Evolutionary conservation across 2,113 vertebrate species (phyloP).

Genomic region (Nothobranchius kuhntae): DNA sequence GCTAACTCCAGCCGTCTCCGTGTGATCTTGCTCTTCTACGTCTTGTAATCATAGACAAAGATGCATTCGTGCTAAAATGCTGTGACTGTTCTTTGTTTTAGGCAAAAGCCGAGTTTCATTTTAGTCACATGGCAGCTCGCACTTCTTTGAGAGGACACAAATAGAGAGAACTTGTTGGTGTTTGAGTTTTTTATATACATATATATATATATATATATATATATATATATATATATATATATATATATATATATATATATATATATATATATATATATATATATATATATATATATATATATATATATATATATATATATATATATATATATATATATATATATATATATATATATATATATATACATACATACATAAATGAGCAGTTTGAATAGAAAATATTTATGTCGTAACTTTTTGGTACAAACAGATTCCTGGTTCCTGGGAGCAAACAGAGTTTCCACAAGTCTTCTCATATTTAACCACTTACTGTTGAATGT

Average conservation of each 20-base stretch:
- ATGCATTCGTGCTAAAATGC: constrained; percentile 19
- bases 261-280: background rate
- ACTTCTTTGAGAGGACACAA: no score
- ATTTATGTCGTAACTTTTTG: constrained; percentile 15
- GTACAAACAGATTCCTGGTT: constrained; percentile 8
- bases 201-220: no score
- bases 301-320: no score
- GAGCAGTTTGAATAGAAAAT: constrained; percentile 30
- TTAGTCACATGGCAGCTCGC: no score
- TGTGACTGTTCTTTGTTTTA: background rate
- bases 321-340: no score
- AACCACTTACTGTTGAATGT: constrained; percentile 17
- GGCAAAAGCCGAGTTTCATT: no score
- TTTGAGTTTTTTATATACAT: background rate
- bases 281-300: no score
- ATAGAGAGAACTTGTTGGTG: no score
- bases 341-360: no score
- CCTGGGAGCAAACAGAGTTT: background rate
- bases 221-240: no score
- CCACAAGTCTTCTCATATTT: constrained; percentile 19
- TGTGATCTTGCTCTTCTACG: constrained; percentile 3
- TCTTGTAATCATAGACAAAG: background rate
- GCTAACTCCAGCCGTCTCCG: constrained; percentile 10
- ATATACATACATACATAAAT: background rate
- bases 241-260: no score